Evolutionary conservation across 2,888 invertebrate species (phyloP).

Genomic region (Dasypolia templi): DNA sequence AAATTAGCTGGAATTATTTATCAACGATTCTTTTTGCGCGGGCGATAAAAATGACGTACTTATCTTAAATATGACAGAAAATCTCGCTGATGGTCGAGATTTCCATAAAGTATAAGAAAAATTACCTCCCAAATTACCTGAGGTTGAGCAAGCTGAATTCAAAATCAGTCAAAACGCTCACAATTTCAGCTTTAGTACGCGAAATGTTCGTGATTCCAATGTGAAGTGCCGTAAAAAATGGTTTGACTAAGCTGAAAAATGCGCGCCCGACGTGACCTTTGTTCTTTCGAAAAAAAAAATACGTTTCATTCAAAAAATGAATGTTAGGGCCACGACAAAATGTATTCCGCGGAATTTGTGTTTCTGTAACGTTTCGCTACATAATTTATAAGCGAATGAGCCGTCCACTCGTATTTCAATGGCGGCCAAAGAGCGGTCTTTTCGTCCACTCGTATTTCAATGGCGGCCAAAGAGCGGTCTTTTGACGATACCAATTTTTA

Average conservation of each 20-base stretch:
- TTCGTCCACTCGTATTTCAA: constrained; percentile 79
- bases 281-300: constrained; percentile 55
- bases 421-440: constrained; percentile 73
- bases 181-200: constrained; percentile 39
- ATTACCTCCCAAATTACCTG: constrained; percentile 61
- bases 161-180: constrained; percentile 59
- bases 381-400: constrained; percentile 84
- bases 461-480: constrained; percentile 73
- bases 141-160: constrained; percentile 62
- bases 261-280: constrained; percentile 56
- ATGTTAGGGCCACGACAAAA: constrained; percentile 67
- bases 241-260: constrained; percentile 55
- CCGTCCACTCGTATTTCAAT: constrained; percentile 79
- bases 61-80: constrained; percentile 49
- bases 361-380: constrained; percentile 77
- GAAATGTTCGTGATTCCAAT: constrained; percentile 43
- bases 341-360: constrained; percentile 70
- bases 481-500: constrained; percentile 79
- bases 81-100: constrained; percentile 42
- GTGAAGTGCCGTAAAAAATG: constrained; percentile 47
- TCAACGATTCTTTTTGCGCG: constrained; percentile 13
- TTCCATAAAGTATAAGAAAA: constrained; percentile 58
- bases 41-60: constrained; percentile 46
- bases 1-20: constrained; percentile 22
- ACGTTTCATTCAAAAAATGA: constrained; percentile 64